Percentiles rank a stretch among this genome's conserved stretches.
These are phyloP conservation scores for Poecile atricapillus DNA, from an alignment of 2,113 vertebrate species.

Conservation along the genomic window DNA sequence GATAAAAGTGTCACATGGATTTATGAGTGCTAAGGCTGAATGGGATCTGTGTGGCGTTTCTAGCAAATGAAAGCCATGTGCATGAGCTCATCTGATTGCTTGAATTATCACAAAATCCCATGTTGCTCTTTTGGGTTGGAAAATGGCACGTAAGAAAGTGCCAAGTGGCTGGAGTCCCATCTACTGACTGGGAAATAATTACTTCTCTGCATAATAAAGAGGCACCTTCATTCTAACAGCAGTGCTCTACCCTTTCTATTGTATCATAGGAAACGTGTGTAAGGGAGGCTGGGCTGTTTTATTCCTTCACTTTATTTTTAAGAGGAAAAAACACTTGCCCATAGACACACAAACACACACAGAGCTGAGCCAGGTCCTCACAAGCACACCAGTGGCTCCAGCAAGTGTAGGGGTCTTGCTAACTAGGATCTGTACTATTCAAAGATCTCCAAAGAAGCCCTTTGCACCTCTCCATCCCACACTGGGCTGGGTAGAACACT, in stretches of 20 bases:
- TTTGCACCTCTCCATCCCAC: background rate
- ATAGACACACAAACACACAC: fast-evolving
- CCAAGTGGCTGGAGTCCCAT: conserved; percentile 53
- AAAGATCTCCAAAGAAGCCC: background rate
- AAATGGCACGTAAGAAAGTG: conserved; percentile 8
- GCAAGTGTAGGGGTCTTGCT: background rate
- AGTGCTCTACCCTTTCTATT: background rate
- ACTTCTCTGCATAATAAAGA: conserved; percentile 21
- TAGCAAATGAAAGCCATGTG: conserved; percentile 38
- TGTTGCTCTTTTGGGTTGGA: conserved; percentile 45
- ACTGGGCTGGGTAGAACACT: background rate
- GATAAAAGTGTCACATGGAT: conserved; percentile 58
- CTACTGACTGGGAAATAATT: conserved; percentile 55
- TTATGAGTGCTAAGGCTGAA: conserved; percentile 37
- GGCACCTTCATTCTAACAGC: background rate
- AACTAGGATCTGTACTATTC: background rate
- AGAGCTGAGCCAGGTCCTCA: background rate
- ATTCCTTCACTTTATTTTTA: background rate
- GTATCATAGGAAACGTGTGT: background rate
- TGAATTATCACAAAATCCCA: conserved; percentile 62
- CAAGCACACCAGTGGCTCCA: background rate
- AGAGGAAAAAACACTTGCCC: background rate
- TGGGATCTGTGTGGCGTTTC: background rate
- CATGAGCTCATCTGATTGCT: conserved; percentile 52
- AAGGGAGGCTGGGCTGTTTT: background rate